Evolutionary conservation across 2,113 vertebrate genomes (phyloP), one percentile per base, ranked within the genome.

Genomic region (Lepidothrix coronata): DNA sequence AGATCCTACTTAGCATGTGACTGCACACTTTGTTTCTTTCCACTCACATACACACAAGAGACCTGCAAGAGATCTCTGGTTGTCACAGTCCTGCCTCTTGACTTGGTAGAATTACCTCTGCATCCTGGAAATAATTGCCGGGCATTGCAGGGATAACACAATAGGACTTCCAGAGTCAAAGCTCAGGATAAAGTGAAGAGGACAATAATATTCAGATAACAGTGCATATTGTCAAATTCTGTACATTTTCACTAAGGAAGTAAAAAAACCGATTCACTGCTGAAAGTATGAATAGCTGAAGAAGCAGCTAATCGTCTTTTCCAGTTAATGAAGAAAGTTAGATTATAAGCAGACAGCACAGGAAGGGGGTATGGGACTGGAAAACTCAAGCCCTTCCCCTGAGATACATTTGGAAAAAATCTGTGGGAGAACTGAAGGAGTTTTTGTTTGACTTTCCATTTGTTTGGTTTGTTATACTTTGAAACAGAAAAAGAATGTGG

Each of bases 341-440:
- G 66, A 83, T 73, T 79, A 66, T 41, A 70, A 91, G 71, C 57
- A 94, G 59, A 57, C 61, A 84, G 57, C 76, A 88, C 73, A 89
- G 91, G 92, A 94, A 95, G 62, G 57, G n/a, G 57, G 31, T 85
- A 78, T 86, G 68, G 30, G 55, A 65, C 68, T 91, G 87, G 68
- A 96, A 89, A 88, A 72, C 65, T 85, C 72, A 87, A 87, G 52
- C 44, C 33, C 65, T 93, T 95, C 91, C 89, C 79, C 68, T 77
- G 91, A 92, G 95, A 94, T 87, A 72, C 63, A 63, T 96, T 96
- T 90, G 81, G 93, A 96, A 96, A 83, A 96, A 66, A 70, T 95
- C 71, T 89, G 94, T 96, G 91, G 88, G 88, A 94, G 93, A 93
- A 48, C 59, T 91, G 91, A 95, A 95, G 73, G 88, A 85, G 80